phyloP scores from a whole-genome alignment of 2,797 vertebrate genomes.

The Eospalax fontanierii region DNA sequence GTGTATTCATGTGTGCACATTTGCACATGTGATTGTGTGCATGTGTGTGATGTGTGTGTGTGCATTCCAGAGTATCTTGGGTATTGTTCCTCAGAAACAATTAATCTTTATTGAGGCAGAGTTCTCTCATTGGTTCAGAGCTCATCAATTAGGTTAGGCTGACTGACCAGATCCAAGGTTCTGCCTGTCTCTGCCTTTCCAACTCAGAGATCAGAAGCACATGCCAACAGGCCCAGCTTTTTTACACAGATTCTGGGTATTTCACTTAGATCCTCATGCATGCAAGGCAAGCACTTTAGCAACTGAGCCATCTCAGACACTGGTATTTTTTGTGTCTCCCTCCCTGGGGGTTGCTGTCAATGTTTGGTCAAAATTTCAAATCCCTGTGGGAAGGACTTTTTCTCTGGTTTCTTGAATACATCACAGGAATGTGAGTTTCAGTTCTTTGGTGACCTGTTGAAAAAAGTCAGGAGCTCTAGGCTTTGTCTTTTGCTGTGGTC shows the following conservation, averaged over 20 bases:
- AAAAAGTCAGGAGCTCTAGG: not conserved
- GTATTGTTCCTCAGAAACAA: not conserved
- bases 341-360: not conserved
- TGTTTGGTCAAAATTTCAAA: not conserved
- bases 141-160: not conserved
- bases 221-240: not conserved
- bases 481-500: constrained; percentile 35
- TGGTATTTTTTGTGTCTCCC: not conserved
- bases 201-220: not conserved
- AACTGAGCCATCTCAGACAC: not conserved
- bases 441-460: constrained; percentile 4
- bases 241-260: not conserved
- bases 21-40: not conserved
- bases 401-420: not conserved
- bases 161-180: not conserved
- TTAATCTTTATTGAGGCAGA: not conserved
- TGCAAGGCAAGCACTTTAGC: not conserved
- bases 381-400: not conserved
- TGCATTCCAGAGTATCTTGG: not conserved
- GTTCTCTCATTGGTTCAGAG: not conserved
- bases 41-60: not conserved
- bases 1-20: not conserved
- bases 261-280: not conserved
- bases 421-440: not conserved
- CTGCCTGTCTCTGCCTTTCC: not conserved